Evolutionary conservation across 2,888 invertebrate genomes (phyloP), one percentile per base, ranked within the genome.

Genomic region (Barypeithes pellucidus): DNA sequence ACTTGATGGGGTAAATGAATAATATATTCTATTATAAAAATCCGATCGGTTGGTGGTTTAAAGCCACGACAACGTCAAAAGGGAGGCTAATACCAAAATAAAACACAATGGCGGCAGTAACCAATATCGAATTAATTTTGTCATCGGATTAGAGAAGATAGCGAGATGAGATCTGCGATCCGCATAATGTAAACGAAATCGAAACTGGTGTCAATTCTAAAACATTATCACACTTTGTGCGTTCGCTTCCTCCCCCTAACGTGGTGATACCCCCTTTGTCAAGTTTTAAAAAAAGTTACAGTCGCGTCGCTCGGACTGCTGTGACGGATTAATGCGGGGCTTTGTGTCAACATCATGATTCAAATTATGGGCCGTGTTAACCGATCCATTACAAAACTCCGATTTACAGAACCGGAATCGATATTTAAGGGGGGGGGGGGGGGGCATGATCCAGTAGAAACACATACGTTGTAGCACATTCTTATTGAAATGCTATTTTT

Each of bases 291-390:
- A 75, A 75, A 75, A 67, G 67, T 70, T 62, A 59, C 62, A 59
- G 47, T 52, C 50, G 41, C 22, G 59, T 50, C 67, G 69, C 39
- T 60, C 60, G 76, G 61, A 62, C 67, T 82, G 79, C 84, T 84
- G 83, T 85, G 85, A 85, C 84, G 84, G 85, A 85, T 85, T 85
- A 85, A 84, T 80, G 78, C 74, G 80, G 82, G 84, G 85, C 84
- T 85, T 85, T 85, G 83, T 85, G 85, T 85, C 85, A 85, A 85
- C 85, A 85, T 85, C 85, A 83, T 83, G 85, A 84, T 85, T 85
- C 85, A 83, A 84, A 85, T 85, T 85, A 84, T 84, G 81, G 81
- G 79, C 77, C 78, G 82, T 81, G 77, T 78, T 79, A 80, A 79
- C 79, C 78, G 78, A 79, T 77, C 73, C 77, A 74, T 59, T 74